Base-by-base conservation (phyloP, 2,797 vertebrate genomes). In the Pagetopsis macropterus region DNA sequence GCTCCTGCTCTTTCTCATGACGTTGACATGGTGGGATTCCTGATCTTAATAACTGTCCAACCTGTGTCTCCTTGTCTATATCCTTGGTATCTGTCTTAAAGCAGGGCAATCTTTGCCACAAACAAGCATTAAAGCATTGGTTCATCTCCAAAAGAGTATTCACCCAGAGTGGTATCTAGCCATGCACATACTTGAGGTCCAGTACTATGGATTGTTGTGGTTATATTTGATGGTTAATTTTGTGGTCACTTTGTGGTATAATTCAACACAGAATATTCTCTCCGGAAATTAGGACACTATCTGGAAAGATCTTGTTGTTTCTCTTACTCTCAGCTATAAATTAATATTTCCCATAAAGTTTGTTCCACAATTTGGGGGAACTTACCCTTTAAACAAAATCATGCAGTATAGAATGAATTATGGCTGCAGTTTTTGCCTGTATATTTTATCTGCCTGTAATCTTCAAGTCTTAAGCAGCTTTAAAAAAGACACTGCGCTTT, bases 11-110 rank as follows among this genome's bases (percentile, higher is more conserved):
- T 81, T 83, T 85, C 78, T 83, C 81, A 81, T 82, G 59, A 81
- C 68, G 75, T 61, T 71, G 83, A 79, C 81, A 76, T 81, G 87
- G 48, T 84, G 75, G 75, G 72, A 92, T 84, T 85, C 79, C 78
- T 82, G 81, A 57, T 84, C 70, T 67, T 87, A 78, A 52, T 87
- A 86, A 88, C 86, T 74, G 69, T 58, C 45, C 43, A 79, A 81
- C 44, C 65, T 70, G 65, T 49, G 73, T 76, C 77, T 89, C 73
- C 80, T 74, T 72, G 72, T 71, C 61, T 31, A 33, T 15, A 31
- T 63, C 65, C 48, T 31, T 74, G 69, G 62, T 79, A 69, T 82
- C 85, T 85, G 80, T 68, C 89, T 89, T 64, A 0, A 89, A 88
- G 77, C 59, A 75, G 27, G 59, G 48, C 51, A 57, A 51, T 60